Conservation (phyloP, 2,888 invertebrate genomes). For the Limnephilus auricula region DNA sequence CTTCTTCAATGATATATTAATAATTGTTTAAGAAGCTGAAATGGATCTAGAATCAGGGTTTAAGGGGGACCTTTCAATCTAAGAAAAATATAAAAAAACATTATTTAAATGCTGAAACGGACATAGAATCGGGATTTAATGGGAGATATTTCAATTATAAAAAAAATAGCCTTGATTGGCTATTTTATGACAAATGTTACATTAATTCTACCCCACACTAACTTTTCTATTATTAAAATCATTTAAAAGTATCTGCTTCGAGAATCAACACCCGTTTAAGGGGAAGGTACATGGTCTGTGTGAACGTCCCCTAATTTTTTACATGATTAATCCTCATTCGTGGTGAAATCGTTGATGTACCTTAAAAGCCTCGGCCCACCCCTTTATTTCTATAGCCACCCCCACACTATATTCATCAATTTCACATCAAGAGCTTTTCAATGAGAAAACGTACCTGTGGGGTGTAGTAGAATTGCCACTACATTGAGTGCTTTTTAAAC, state of each 20-base stretch:
- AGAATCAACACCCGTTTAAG: slow-evolving; percentile 7
- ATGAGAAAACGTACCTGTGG: neutral
- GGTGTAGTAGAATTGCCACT: neutral
- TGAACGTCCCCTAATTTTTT: slow-evolving; percentile 34
- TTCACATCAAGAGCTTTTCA: slow-evolving; percentile 11
- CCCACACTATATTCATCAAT: slow-evolving; percentile 33
- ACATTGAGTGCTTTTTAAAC: neutral
- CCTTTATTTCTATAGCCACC: neutral
- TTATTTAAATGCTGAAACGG: too few relatives aligned
- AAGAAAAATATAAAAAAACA: too few relatives aligned
- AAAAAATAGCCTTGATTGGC: too few relatives aligned
- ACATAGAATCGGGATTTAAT: too few relatives aligned
- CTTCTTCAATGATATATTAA: too few relatives aligned
- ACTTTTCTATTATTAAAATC: too few relatives aligned
- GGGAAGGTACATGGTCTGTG: neutral
- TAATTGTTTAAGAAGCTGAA: too few relatives aligned
- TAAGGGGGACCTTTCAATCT: too few relatives aligned
- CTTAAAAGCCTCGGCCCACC: neutral
- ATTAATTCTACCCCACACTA: too few relatives aligned
- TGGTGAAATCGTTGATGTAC: slow-evolving; percentile 31
- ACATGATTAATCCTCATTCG: slow-evolving; percentile 40
- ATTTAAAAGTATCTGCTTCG: neutral
- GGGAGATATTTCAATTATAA: too few relatives aligned
- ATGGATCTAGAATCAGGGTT: too few relatives aligned
- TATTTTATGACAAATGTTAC: too few relatives aligned